Base-by-base conservation (phyloP, 1,140 invertebrate species). In the Hirudo medicinalis region DNA sequence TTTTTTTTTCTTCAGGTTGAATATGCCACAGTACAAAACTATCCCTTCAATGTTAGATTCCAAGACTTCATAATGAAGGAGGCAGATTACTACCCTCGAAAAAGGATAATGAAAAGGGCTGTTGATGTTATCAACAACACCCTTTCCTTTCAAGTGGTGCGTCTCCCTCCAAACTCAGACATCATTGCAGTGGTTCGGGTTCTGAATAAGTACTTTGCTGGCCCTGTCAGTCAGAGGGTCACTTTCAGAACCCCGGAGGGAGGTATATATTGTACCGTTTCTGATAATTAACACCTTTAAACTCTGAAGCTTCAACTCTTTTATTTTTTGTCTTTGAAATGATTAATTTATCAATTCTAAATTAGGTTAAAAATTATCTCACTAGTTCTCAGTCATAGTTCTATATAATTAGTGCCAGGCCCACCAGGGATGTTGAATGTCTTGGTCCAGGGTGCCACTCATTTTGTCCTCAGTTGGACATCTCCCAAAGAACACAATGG, bases 401-500 rank as follows among this genome's bases (percentile, higher is more conserved):
- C 19, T 49, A 29, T 71, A 75, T 78, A 25, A 60, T 71, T 76
- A 86, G 89, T 88, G 29, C 94, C 94, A 0, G 93, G 91, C 17
- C 88, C 92, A 5, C 91, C 97, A 11, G 85, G 89, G 68, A 86
- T 86, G n/a, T 84, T 91, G 40, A 89, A 91, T 78, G 91, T 89
- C 0, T 88, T 88, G 77, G 89, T 90, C 0, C 85, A 93, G 78
- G 93, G 93, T 19, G 90, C 91, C 0, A 93, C 90, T 25, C 91
- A 91, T 19, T 87, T 97, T 77, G 86, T 88, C 69, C 82, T 98
- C 0, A 87, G 87, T 69, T 99, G 96, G 96, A 89, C 92, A 78
- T 89, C 89, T 78, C 96, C 96, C 0, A 86, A 90, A 25, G 89
- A 94, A 78, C 88, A 91, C 22, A 99, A 99, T 83, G 96, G 96